Base-by-base conservation (phyloP, 2,797 vertebrate species). In the Propithecus deckenii region DNA sequence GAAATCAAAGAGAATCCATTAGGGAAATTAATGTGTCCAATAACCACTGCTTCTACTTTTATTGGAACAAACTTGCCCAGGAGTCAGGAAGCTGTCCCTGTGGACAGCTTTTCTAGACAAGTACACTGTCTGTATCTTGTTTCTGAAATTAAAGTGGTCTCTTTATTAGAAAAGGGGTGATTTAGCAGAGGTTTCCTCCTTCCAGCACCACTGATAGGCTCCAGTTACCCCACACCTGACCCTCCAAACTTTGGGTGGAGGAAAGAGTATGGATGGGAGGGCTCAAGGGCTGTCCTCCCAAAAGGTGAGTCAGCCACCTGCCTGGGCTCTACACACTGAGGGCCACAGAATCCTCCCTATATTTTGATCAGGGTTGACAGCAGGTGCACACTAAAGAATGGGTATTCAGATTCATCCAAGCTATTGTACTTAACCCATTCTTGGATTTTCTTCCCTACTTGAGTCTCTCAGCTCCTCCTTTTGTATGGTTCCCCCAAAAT, bases 101-200 rank as follows among this genome's bases (percentile, higher is more conserved):
- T 3, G 9, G 94, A 65, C 20, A 61, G 78, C 57, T 91, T 84
- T 88, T 65, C 35, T n/a, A 0, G 18, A 91, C 63, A 74, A 88
- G 41, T 57, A 9, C 30, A 80, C 35, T 1, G 2, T 85, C 79
- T 89, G 48, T 43, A 20, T 91, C 75, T 83, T 71, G 13, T 84
- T 95, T 95, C 87, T 69, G 43, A 86, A 50, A 89, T 89, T 79
- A 79, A 94, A 94, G 65, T 4, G 12, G 20, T 50, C 55, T 91
- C 43, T 63, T 90, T 50, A 67, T 91, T 57, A 52, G 76, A 84
- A 83, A 88, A 72, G n/a, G 38, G 48, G 32, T 43, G 55, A 91
- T 76, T 79, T 69, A 67, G 30, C 23, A n/a, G 18, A 74, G 38
- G 2, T 57, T 84, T 90, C 50, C 57, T 52, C 59, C 57, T 88